Conservation (phyloP, 2,797 vertebrate species). For the Gastrophryne carolinensis region DNA sequence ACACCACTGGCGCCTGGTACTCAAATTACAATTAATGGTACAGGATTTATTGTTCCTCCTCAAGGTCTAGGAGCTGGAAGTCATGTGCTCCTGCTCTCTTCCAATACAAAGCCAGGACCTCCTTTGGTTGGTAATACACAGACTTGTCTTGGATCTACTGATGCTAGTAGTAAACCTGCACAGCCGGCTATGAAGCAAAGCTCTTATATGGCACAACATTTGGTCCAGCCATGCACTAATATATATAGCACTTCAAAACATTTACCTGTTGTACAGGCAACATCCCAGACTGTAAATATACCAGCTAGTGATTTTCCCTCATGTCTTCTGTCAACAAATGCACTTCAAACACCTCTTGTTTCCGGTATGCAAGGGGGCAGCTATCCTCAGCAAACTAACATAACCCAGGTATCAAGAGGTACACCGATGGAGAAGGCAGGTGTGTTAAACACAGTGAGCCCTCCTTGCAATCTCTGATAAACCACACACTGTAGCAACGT, state of each 20-base stretch:
- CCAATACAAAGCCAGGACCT: conserved; percentile 66
- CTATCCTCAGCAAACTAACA: conserved; percentile 61
- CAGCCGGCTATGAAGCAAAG: conserved; percentile 61
- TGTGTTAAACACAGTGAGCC: conserved; percentile 80
- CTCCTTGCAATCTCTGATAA: conserved; percentile 67
- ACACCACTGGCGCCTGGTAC: conserved; percentile 88
- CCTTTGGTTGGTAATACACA: conserved; percentile 61
- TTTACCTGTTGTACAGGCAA: conserved; percentile 59
- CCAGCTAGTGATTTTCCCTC: conserved; percentile 63
- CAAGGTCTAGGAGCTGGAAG: conserved; percentile 91
- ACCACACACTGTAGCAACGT: conserved; percentile 74
- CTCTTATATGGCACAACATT: conserved; percentile 59
- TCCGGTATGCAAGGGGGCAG: conserved; percentile 59
- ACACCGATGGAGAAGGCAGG: conserved; percentile 77
- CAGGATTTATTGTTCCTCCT: conserved; percentile 87
- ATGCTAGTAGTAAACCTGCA: conserved; percentile 61
- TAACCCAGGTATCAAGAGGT: conserved; percentile 67
- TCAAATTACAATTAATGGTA: conserved; percentile 90
- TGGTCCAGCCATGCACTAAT: conserved; percentile 65
- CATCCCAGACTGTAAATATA: conserved; percentile 70
- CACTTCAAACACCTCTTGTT: conserved; percentile 61
- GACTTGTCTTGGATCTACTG: conserved; percentile 58
- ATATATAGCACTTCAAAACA: conserved; percentile 62
- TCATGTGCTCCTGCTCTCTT: conserved; percentile 87
- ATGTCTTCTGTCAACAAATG: conserved; percentile 57